Percentiles rank a stretch among this genome's conserved stretches.
These are phyloP conservation scores for Latrodectus geometricus DNA, from an alignment of 1,140 invertebrate species.

Conservation along the genomic window DNA sequence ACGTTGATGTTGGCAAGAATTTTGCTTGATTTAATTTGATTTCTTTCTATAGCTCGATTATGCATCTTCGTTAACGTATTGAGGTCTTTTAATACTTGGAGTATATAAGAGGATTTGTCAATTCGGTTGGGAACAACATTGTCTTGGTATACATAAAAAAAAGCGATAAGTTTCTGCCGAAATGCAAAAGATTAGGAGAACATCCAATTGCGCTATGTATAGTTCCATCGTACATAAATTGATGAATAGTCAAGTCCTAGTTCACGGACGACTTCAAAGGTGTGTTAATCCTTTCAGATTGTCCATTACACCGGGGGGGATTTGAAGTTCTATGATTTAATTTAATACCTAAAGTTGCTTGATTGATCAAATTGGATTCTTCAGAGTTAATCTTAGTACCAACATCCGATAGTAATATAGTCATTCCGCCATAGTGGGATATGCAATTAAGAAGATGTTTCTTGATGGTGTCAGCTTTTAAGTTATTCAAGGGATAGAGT, in stretches of 20 bases:
- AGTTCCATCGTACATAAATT: neutral
- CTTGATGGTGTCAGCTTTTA: neutral
- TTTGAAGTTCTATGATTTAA: neutral
- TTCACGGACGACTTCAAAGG: neutral
- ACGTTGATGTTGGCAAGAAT: neutral
- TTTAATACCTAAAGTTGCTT: neutral
- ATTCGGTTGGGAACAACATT: neutral
- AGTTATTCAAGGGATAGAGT: neutral
- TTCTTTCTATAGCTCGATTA: neutral
- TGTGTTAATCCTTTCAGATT: neutral
- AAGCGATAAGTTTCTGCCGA: neutral
- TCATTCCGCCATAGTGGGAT: neutral
- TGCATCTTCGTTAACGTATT: neutral
- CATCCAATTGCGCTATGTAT: neutral
- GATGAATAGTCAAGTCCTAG: neutral
- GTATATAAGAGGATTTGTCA: neutral
- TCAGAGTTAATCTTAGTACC: constrained; percentile 5
- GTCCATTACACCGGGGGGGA: neutral
- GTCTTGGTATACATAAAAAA: too few species aligned
- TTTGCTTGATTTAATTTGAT: neutral
- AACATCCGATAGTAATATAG: neutral
- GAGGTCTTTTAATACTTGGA: neutral
- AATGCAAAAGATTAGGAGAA: neutral
- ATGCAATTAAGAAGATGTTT: neutral
- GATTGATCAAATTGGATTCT: neutral